Evolutionary conservation across 2,113 vertebrate species (phyloP).

Genomic region (Girardinichthys multiradiatus): DNA sequence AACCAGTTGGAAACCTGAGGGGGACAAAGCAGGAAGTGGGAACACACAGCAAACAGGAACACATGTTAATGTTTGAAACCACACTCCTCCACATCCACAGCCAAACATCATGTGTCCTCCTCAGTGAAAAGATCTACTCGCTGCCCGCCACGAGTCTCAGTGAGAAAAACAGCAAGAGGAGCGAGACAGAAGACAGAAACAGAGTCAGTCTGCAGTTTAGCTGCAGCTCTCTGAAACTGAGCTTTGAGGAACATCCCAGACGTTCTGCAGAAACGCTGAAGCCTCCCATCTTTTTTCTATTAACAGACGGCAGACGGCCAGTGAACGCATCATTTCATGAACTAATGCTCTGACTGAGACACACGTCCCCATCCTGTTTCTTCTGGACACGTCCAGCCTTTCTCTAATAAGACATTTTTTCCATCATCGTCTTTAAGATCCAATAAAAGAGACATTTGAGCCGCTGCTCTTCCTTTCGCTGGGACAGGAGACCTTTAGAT

Average conservation of each 20-base stretch:
- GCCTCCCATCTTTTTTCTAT: constrained; percentile 56
- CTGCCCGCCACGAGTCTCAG: constrained; percentile 42
- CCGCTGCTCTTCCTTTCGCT: constrained; percentile 70
- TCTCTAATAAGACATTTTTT: constrained; percentile 72
- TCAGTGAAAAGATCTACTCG: constrained; percentile 45
- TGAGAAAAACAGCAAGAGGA: constrained; percentile 30
- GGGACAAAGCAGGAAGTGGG: constrained; percentile 7
- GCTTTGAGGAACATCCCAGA: constrained; percentile 62
- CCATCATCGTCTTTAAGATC: constrained; percentile 70
- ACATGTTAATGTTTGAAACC: constrained; percentile 52
- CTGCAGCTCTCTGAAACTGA: constrained; percentile 30
- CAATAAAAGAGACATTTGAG: constrained; percentile 79
- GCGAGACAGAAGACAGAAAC: constrained; percentile 28
- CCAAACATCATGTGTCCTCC: constrained; percentile 46
- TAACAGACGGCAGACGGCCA: constrained; percentile 32
- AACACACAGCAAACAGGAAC: constrained; percentile 31
- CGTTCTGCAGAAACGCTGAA: constrained; percentile 42
- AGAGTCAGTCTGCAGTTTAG: constrained; percentile 52
- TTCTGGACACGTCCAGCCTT: constrained; percentile 61
- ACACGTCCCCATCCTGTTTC: constrained; percentile 52
- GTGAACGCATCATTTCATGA: constrained; percentile 70
- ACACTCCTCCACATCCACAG: constrained; percentile 65
- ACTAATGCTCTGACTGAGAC: constrained; percentile 61
- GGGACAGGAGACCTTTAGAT: constrained; percentile 78
- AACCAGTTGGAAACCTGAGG: constrained; percentile 98